Conservation (phyloP, 1,140 invertebrate species). For the Telenomus remus region DNA sequence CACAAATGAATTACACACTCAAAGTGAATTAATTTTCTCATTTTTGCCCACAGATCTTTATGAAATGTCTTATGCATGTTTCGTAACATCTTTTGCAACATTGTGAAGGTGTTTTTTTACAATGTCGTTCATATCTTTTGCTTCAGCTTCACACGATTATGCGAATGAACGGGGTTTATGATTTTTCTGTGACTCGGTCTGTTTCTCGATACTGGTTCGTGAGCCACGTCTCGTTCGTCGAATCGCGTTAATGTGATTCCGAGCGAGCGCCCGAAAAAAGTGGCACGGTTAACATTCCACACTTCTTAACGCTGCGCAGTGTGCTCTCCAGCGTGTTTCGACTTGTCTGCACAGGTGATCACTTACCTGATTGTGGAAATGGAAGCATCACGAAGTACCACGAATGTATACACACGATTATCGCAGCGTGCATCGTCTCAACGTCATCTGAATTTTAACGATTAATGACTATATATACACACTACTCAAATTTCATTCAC, state of each 20-base stretch:
- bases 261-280: conserved; percentile 56
- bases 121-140: conserved; percentile 28
- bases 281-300: conserved; percentile 60
- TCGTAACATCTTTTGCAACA: conserved; percentile 5
- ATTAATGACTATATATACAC: conserved; percentile 38
- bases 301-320: conserved; percentile 49
- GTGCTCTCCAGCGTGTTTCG: conserved; percentile 42
- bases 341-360: conserved; percentile 51
- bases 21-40: no score
- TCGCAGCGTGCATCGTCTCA: conserved; percentile 49
- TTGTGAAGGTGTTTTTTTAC: conserved; percentile 2
- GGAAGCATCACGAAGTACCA: conserved; percentile 53
- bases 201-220: conserved; percentile 52
- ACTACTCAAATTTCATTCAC: not conserved
- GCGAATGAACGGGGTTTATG: conserved; percentile 50
- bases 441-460: conserved; percentile 42
- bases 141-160: conserved; percentile 53
- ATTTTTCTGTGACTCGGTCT: conserved; percentile 43
- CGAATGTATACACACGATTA: conserved; percentile 40
- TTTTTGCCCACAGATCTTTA: no score
- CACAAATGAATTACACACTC: no score
- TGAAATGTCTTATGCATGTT: not conserved
- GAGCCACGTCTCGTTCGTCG: conserved; percentile 51
- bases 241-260: conserved; percentile 59
- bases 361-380: conserved; percentile 60